These are phyloP conservation scores for Synergus gifuensis DNA, from an alignment of 2,888 invertebrate genomes.

Conservation along the genomic window DNA sequence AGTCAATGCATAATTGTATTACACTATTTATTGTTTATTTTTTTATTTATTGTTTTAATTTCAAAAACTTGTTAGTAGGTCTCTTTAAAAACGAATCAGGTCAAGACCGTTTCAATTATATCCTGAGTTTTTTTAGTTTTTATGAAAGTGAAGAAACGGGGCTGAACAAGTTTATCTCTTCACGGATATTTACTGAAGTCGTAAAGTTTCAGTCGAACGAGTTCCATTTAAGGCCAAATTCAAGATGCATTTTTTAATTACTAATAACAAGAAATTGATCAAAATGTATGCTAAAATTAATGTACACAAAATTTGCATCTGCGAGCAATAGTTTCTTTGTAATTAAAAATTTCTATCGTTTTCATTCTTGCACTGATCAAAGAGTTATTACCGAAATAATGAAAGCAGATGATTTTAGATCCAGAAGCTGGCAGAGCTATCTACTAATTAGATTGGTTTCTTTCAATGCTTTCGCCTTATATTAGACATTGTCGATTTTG, in stretches of 20 bases:
- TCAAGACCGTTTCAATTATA: conserved; percentile 17
- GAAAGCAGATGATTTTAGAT: too few relatives aligned
- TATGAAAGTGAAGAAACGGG: conserved; percentile 24
- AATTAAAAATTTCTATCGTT: too few relatives aligned
- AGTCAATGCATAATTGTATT: not conserved
- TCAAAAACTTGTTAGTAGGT: too few relatives aligned
- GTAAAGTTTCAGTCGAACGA: conserved; percentile 38
- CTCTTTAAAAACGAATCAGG: conserved; percentile 1
- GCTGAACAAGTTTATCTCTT: conserved; percentile 15
- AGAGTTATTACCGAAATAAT: too few relatives aligned
- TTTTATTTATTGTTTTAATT: too few relatives aligned
- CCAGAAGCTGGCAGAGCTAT: too few relatives aligned
- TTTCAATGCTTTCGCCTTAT: not conserved
- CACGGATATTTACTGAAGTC: not conserved
- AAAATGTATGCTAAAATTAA: too few relatives aligned
- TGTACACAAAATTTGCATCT: too few relatives aligned
- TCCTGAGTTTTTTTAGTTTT: not conserved
- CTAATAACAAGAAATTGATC: not conserved
- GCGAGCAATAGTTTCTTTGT: too few relatives aligned
- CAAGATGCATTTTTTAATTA: conserved; percentile 7
- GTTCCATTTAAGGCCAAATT: conserved; percentile 10
- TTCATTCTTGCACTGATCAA: too few relatives aligned
- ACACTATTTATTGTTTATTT: not conserved
- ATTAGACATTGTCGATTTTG: not conserved
- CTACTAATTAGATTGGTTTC: not conserved